Conservation (phyloP, 2,113 vertebrate genomes). For the Megaceryle maxima region DNA sequence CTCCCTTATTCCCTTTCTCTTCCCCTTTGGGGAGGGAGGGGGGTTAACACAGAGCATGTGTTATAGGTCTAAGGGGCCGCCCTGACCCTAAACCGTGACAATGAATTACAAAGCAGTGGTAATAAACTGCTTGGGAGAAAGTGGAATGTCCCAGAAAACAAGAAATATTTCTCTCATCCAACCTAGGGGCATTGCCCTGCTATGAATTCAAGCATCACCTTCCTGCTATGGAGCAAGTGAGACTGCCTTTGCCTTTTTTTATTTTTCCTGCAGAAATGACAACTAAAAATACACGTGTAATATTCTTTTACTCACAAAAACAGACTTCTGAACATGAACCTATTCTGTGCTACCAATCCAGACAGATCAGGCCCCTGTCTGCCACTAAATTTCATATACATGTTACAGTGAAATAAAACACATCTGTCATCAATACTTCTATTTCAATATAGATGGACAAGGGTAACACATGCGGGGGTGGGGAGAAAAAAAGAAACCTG, state of each 20-base stretch:
- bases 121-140: neutral
- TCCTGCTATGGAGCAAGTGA: rapidly evolving
- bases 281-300: neutral
- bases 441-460: neutral
- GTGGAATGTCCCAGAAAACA: neutral
- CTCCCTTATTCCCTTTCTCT: no score
- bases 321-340: neutral
- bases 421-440: neutral
- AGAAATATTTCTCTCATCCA: neutral
- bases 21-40: no score
- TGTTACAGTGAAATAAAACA: neutral
- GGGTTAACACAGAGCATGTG: no score
- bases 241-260: neutral
- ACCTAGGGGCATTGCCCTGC: neutral
- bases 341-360: neutral
- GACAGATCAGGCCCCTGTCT: neutral
- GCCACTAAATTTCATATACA: neutral
- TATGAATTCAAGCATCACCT: neutral
- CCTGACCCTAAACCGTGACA: no score
- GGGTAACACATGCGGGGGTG: rapidly evolving
- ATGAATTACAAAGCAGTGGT: neutral
- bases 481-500: neutral
- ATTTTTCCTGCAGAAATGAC: neutral
- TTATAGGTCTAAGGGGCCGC: no score
- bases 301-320: neutral